Conservation (phyloP, 2,797 vertebrate genomes). For the Gymnopithys bicolor region DNA sequence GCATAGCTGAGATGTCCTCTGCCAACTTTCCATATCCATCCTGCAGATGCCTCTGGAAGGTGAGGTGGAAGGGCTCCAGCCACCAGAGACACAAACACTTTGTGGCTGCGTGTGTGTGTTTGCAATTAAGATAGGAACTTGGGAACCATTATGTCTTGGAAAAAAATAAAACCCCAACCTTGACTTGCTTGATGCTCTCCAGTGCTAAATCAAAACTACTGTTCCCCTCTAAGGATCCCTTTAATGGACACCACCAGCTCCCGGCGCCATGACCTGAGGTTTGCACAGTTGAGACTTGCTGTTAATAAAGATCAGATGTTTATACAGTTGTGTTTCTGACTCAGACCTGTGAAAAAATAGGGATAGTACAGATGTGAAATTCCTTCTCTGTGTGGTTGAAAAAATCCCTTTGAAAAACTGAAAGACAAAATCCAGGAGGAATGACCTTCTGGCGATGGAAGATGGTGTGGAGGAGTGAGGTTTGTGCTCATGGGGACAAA, state of each 20-base stretch:
- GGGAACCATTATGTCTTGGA: constrained; percentile 43
- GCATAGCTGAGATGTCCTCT: background rate
- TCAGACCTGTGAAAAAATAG: constrained; percentile 58
- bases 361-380: constrained; percentile 38
- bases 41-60: constrained; percentile 48
- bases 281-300: constrained; percentile 46
- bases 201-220: constrained; percentile 53
- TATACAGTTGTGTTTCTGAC: constrained; percentile 60
- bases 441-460: constrained; percentile 17
- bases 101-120: constrained; percentile 25
- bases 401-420: constrained; percentile 42
- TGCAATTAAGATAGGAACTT: constrained; percentile 63
- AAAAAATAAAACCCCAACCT: background rate
- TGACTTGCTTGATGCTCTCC: constrained; percentile 9
- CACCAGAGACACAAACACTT: constrained; percentile 26
- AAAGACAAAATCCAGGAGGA: background rate
- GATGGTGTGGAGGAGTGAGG: background rate
- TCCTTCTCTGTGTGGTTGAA: constrained; percentile 46
- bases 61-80: constrained; percentile 53
- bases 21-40: constrained; percentile 63
- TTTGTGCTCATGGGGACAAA: background rate
- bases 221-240: constrained; percentile 53
- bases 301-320: constrained; percentile 71
- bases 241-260: constrained; percentile 51
- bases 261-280: constrained; percentile 21